Percentiles rank a stretch among this genome's conserved stretches.
Conservation (phyloP, 2,888 invertebrate genomes). For the Tortrix viridana region DNA sequence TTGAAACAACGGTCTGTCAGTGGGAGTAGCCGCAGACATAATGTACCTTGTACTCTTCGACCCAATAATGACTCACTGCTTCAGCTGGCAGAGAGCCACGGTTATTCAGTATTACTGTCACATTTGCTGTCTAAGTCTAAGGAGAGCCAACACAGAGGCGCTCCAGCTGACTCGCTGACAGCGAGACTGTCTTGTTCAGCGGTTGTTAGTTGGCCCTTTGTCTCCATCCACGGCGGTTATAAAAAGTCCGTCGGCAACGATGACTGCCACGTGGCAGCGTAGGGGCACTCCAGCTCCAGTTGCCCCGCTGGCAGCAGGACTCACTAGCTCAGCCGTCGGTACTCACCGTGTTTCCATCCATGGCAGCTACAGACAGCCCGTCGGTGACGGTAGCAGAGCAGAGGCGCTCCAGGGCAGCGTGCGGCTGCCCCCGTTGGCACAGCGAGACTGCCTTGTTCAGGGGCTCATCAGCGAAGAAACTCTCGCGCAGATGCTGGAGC, state of each 20-base stretch:
- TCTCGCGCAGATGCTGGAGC: constrained; percentile 88
- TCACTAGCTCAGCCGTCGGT: constrained; percentile 88
- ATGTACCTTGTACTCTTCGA: no score
- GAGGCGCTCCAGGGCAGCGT: constrained; percentile 88
- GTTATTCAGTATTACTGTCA: no score
- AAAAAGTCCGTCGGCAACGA: constrained; percentile 88
- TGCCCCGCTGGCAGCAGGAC: constrained; percentile 89
- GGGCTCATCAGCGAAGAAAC: constrained; percentile 93
- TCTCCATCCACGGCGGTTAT: constrained; percentile 87
- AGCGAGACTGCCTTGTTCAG: constrained; percentile 91
- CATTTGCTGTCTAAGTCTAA: no score
- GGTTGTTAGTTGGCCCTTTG: constrained; percentile 72
- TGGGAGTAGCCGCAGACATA: no score
- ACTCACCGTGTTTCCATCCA: constrained; percentile 85
- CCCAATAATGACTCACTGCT: no score
- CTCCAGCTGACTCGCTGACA: neutral
- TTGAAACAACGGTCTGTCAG: no score
- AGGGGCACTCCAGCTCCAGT: constrained; percentile 88
- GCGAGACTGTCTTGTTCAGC: constrained; percentile 2
- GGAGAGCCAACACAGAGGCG: no score
- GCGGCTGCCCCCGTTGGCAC: constrained; percentile 88
- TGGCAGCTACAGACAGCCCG: constrained; percentile 89
- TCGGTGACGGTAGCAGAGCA: constrained; percentile 89
- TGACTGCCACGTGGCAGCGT: constrained; percentile 81
- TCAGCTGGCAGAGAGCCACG: no score